Conservation (phyloP, 2,797 vertebrate genomes). For the Catamblyrhynchus diadema region DNA sequence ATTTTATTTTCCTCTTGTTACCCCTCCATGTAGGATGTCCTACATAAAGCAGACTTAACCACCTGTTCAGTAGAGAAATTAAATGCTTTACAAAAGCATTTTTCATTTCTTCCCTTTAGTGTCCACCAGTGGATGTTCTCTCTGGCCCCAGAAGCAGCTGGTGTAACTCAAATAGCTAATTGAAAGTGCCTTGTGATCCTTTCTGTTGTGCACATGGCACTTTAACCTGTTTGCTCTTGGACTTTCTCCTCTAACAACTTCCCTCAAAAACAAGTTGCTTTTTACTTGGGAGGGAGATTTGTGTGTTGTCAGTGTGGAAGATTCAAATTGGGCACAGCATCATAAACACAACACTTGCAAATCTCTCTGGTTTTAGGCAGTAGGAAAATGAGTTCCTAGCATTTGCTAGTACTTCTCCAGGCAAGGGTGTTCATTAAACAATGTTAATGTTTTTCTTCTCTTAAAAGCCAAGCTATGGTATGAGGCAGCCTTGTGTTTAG, state of each 20-base stretch:
- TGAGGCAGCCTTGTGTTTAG: slow-evolving; percentile 54
- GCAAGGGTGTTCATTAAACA: slow-evolving; percentile 52
- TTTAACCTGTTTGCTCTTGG: slow-evolving; percentile 22
- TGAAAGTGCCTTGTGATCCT: not conserved
- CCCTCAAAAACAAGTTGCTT: not conserved
- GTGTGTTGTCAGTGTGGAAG: not conserved
- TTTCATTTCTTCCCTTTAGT: not conserved
- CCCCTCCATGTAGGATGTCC: not conserved
- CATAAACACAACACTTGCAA: slow-evolving; percentile 12
- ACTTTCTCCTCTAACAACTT: not conserved
- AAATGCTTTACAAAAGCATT: not conserved
- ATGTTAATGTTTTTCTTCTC: slow-evolving; percentile 30
- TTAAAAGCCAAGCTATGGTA: slow-evolving; percentile 55
- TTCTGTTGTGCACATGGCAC: not conserved
- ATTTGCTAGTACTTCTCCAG: slow-evolving; percentile 11
- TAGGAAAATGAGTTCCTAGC: slow-evolving; percentile 15
- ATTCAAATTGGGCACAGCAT: not conserved
- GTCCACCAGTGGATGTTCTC: not conserved
- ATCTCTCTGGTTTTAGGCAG: slow-evolving; percentile 12
- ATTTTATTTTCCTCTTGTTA: not conserved
- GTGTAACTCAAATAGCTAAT: not conserved
- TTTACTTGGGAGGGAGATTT: not conserved
- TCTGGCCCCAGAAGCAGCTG: slow-evolving; percentile 12
- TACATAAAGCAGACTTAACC: not conserved
- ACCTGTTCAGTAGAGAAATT: not conserved